phyloP scores from a whole-genome alignment of 1,140 invertebrate genomes.

The Lordiphosa stackelbergi region DNA sequence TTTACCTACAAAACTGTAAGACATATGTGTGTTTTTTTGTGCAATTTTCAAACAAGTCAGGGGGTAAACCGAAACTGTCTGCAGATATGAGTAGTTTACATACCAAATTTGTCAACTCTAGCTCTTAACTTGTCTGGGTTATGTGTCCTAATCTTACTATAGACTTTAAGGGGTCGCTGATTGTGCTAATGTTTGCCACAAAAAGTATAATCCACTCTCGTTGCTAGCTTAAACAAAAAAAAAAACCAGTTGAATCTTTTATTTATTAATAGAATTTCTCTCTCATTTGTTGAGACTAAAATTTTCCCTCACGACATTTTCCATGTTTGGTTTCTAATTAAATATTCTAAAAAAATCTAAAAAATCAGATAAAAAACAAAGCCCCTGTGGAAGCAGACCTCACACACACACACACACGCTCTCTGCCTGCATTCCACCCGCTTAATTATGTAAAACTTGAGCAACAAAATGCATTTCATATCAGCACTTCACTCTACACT shows the following conservation, averaged over 20 bases:
- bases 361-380: slow-evolving; percentile 47
- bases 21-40: too few species aligned
- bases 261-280: slow-evolving; percentile 29
- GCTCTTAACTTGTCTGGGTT: too few species aligned
- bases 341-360: slow-evolving; percentile 39
- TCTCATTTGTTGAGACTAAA: slow-evolving; percentile 44
- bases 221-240: neutral
- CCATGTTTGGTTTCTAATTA: slow-evolving; percentile 45
- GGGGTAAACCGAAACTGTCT: too few species aligned
- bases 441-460: slow-evolving; percentile 59
- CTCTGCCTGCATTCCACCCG: slow-evolving; percentile 11
- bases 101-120: too few species aligned
- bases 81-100: too few species aligned
- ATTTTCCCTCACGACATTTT: slow-evolving; percentile 37
- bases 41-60: too few species aligned
- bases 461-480: slow-evolving; percentile 54
- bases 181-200: too few species aligned
- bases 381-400: slow-evolving; percentile 16
- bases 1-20: too few species aligned
- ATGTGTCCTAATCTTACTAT: too few species aligned
- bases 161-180: too few species aligned
- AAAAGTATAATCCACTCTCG: neutral
- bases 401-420: slow-evolving; percentile 14
- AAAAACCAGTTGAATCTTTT: slow-evolving; percentile 38
- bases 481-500: slow-evolving; percentile 34